Evolutionary conservation across 2,888 invertebrate genomes (phyloP).

Genomic region (Clusia tigrina): DNA sequence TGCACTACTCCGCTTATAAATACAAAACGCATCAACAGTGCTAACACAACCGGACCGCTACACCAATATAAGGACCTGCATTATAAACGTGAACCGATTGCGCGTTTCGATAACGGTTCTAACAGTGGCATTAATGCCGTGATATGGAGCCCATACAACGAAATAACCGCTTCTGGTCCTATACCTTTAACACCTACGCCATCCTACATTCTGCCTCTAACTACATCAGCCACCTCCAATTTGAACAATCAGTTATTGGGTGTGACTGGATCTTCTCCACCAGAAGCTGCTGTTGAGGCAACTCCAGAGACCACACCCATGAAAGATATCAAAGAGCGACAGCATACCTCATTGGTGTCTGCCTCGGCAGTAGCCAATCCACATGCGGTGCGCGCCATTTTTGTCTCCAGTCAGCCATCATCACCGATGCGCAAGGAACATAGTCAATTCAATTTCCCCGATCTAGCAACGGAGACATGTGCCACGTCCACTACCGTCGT

Average conservation of each 20-base stretch:
- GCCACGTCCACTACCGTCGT: conserved; percentile 29
- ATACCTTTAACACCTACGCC: conserved; percentile 67
- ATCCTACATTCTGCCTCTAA: conserved; percentile 66
- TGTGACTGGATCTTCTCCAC: conserved; percentile 75
- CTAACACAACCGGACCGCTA: conserved; percentile 11
- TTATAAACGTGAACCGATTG: no score
- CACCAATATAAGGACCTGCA: conserved; percentile 33
- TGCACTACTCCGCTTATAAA: not conserved
- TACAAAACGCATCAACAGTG: conserved; percentile 43
- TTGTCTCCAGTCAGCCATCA: conserved; percentile 70
- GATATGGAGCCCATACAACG: conserved; percentile 63
- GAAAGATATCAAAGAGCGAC: conserved; percentile 67
- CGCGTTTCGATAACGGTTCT: conserved; percentile 37
- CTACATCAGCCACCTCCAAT: conserved; percentile 40
- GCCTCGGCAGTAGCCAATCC: conserved; percentile 68
- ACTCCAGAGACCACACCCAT: conserved; percentile 89
- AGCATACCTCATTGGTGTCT: conserved; percentile 37
- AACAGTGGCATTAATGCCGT: conserved; percentile 32
- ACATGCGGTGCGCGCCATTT: conserved; percentile 73
- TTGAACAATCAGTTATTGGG: conserved; percentile 48
- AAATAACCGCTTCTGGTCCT: conserved; percentile 62
- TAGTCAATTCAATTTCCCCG: conserved; percentile 66
- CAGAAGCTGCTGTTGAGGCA: conserved; percentile 88
- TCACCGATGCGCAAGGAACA: conserved; percentile 75
- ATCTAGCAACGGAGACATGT: conserved; percentile 34